A percentile compares a stretch with the other conserved stretches of the same genome.
phyloP scores from a whole-genome alignment of 2,888 invertebrate genomes.

The Erannis defoliaria region DNA sequence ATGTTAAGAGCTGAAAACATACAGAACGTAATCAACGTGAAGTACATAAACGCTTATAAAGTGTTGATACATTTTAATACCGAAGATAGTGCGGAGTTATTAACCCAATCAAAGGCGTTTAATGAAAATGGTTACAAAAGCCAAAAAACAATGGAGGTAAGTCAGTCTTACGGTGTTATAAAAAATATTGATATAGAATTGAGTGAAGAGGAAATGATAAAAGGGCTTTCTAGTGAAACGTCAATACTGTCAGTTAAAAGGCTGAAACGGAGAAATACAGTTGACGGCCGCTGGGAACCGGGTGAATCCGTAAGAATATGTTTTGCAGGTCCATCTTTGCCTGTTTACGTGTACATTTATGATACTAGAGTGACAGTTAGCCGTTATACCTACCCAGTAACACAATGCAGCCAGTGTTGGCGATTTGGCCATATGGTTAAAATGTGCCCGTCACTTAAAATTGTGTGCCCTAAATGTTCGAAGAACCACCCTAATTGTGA shows the following conservation, averaged over 20 bases:
- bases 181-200: constrained; percentile 11
- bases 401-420: constrained; percentile 41
- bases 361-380: constrained; percentile 34
- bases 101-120: not conserved
- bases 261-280: not conserved
- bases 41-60: no score
- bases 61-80: not conserved
- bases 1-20: not conserved
- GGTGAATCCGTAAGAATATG: constrained; percentile 4
- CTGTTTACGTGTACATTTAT: not conserved
- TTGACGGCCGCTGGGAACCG: not conserved
- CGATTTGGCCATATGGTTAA: constrained; percentile 25
- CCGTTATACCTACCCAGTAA: constrained; percentile 39
- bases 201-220: constrained; percentile 1
- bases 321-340: not conserved
- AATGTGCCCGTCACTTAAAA: constrained; percentile 25
- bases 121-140: constrained; percentile 1
- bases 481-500: constrained; percentile 41
- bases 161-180: not conserved
- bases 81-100: not conserved
- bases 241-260: constrained; percentile 5
- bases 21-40: no score
- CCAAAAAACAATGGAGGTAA: not conserved
- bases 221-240: not conserved
- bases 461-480: constrained; percentile 38